Conservation (phyloP, 1,140 invertebrate species). For the Sitophilus oryzae region DNA sequence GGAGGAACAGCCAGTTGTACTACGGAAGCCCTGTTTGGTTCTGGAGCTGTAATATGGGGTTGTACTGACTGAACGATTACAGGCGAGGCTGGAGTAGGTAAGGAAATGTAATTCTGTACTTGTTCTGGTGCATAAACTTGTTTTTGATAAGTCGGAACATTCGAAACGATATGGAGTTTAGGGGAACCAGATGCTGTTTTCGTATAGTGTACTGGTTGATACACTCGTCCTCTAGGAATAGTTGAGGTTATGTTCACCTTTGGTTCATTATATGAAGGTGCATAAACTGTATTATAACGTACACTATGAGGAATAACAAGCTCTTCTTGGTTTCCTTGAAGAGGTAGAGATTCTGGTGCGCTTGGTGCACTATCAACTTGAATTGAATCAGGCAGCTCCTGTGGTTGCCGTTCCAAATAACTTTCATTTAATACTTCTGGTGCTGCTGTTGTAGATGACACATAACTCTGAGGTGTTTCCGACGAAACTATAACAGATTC, state of each 20-base stretch:
- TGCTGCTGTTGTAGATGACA: background rate
- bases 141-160: background rate
- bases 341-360: no score
- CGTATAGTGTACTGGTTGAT: background rate
- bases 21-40: background rate
- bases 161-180: background rate
- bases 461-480: background rate
- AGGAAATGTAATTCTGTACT: background rate
- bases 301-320: background rate
- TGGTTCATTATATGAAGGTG: conserved; percentile 8
- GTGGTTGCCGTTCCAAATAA: no score
- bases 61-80: background rate
- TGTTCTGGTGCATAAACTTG: background rate
- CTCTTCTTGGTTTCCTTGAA: background rate
- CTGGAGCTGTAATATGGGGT: background rate
- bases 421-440: no score
- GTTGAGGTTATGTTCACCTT: conserved; percentile 4
- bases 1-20: background rate
- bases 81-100: background rate
- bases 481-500: background rate
- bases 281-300: conserved; percentile 5
- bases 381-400: background rate
- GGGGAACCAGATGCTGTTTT: background rate
- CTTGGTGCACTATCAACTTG: background rate
- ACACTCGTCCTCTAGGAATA: no score